These are phyloP conservation scores for Priocnemis perturbator DNA, from an alignment of 2,888 invertebrate genomes.

Conservation along the genomic window DNA sequence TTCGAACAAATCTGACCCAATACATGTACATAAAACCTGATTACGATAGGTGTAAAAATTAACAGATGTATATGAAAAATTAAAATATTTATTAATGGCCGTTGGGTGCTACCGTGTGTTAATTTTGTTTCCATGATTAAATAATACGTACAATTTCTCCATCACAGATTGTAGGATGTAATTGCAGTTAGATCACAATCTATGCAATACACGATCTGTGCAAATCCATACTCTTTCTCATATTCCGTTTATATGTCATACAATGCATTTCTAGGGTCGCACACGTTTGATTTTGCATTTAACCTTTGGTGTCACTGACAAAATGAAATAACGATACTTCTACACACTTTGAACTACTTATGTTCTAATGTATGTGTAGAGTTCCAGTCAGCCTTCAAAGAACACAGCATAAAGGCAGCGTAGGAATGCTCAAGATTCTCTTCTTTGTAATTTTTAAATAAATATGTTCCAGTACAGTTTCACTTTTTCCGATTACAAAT, in stretches of 20 bases:
- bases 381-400: slow-evolving; percentile 31
- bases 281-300: slow-evolving; percentile 1
- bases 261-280: not conserved
- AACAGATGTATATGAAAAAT: slow-evolving; percentile 48
- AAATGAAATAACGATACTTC: not conserved
- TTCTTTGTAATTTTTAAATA: slow-evolving; percentile 24
- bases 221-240: slow-evolving; percentile 10
- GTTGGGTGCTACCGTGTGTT: slow-evolving; percentile 22
- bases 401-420: slow-evolving; percentile 64
- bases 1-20: too few relatives aligned
- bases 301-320: not conserved
- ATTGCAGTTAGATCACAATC: slow-evolving; percentile 36
- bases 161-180: slow-evolving; percentile 39
- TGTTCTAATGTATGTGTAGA: slow-evolving; percentile 19
- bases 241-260: not conserved
- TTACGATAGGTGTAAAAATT: slow-evolving; percentile 6
- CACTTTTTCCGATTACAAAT: slow-evolving; percentile 14
- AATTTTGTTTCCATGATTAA: slow-evolving; percentile 23
- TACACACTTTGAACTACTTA: slow-evolving; percentile 1
- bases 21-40: not conserved
- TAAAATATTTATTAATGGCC: slow-evolving; percentile 47
- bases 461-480: slow-evolving; percentile 22
- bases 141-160: slow-evolving; percentile 29
- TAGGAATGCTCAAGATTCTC: slow-evolving; percentile 67
- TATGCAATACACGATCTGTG: slow-evolving; percentile 37